Conservation (phyloP, 2,113 vertebrate species). For the Benitochromis conjunctus region DNA sequence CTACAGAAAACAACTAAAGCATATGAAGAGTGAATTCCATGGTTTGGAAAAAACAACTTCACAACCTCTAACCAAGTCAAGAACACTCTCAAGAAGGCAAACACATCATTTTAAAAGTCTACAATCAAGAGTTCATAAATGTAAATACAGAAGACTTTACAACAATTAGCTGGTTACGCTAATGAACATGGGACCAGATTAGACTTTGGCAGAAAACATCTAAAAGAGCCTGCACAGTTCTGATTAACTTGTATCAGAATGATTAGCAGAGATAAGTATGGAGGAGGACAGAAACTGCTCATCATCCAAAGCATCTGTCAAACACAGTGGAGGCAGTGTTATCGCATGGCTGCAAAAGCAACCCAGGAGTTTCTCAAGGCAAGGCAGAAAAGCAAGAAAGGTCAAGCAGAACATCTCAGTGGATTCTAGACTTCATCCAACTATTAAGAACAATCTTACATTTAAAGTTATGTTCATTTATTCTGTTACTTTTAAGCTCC, state of each 20-base stretch:
- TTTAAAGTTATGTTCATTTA: too few species aligned
- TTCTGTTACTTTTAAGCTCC: too few species aligned
- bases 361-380: background rate
- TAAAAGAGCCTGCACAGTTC: background rate
- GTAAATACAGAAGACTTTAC: background rate
- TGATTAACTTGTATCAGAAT: background rate
- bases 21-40: too few species aligned
- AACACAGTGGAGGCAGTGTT: background rate
- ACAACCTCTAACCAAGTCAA: too few species aligned
- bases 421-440: background rate
- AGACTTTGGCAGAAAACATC: background rate
- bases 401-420: background rate
- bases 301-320: background rate
- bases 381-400: background rate
- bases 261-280: background rate
- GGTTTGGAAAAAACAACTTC: too few species aligned
- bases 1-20: too few species aligned
- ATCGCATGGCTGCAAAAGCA: background rate
- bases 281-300: background rate
- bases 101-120: background rate
- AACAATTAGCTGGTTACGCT: background rate
- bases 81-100: background rate
- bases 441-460: background rate
- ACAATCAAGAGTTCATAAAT: background rate
- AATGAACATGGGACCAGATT: background rate